A percentile compares a stretch with the other conserved stretches of the same genome.
Evolutionary conservation across 2,888 invertebrate genomes (phyloP).

Genomic region (Ditula angustiorana): DNA sequence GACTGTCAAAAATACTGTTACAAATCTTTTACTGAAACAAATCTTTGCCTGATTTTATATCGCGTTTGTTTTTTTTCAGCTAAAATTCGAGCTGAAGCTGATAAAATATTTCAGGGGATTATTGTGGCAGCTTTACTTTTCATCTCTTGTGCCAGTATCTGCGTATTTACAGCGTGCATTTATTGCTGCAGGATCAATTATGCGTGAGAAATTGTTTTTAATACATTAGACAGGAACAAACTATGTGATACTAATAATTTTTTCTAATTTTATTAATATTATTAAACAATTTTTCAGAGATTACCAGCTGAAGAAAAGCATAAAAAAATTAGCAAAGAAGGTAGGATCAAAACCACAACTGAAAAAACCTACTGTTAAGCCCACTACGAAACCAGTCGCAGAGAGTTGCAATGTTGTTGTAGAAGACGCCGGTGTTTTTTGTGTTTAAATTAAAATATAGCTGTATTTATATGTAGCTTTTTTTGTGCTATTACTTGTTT

Average conservation of each 20-base stretch:
- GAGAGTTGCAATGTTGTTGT: conserved; percentile 69
- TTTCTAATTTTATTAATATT: no score
- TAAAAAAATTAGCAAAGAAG: conserved; percentile 62
- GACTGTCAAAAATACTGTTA: background rate
- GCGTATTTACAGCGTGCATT: conserved; percentile 61
- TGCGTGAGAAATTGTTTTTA: conserved; percentile 66
- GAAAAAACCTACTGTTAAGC: conserved; percentile 47
- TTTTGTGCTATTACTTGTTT: no score
- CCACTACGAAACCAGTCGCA: conserved; percentile 46
- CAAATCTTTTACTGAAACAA: background rate
- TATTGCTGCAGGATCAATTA: conserved; percentile 72
- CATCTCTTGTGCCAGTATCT: conserved; percentile 58
- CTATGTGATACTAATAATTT: no score
- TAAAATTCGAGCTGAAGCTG: conserved; percentile 58
- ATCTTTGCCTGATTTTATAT: no score
- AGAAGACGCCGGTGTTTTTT: conserved; percentile 66
- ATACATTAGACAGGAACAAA: no score
- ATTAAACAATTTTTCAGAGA: conserved; percentile 58
- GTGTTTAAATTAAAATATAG: conserved; percentile 51
- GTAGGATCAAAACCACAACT: conserved; percentile 57
- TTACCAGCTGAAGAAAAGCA: conserved; percentile 55
- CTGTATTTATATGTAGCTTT: background rate
- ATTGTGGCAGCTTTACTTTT: conserved; percentile 62
- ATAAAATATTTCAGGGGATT: conserved; percentile 63
- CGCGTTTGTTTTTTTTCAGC: conserved; percentile 56